phyloP scores from a whole-genome alignment of 2,797 vertebrate species.

The Ptychobarbus kaznakovi region DNA sequence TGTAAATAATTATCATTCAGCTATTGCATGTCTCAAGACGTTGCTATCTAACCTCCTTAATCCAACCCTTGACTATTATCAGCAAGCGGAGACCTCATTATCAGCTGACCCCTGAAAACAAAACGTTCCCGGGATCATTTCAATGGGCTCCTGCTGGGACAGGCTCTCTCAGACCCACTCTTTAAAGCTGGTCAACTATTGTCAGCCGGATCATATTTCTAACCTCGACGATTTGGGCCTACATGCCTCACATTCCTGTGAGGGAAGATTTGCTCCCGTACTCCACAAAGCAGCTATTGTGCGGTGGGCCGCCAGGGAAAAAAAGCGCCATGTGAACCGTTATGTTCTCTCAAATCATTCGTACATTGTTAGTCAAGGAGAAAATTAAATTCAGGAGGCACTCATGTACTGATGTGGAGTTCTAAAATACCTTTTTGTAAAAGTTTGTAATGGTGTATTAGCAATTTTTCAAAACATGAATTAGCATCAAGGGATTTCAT shows the following conservation, averaged over 20 bases:
- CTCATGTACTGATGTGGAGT: background rate
- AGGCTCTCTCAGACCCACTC: slow-evolving; percentile 8
- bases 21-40: background rate
- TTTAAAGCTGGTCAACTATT: slow-evolving; percentile 66
- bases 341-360: slow-evolving; percentile 62
- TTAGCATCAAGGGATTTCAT: background rate
- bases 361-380: slow-evolving; percentile 64
- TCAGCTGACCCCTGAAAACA: slow-evolving; percentile 41
- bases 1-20: background rate
- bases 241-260: slow-evolving; percentile 79
- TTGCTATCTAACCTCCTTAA: slow-evolving; percentile 29
- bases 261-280: slow-evolving; percentile 74
- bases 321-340: slow-evolving; percentile 49
- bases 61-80: slow-evolving; percentile 24
- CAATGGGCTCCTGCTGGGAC: slow-evolving; percentile 26
- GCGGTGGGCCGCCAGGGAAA: background rate
- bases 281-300: slow-evolving; percentile 78
- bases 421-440: background rate
- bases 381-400: slow-evolving; percentile 62
- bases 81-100: slow-evolving; percentile 37
- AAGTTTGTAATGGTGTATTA: background rate
- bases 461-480: background rate
- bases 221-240: slow-evolving; percentile 72
- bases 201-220: slow-evolving; percentile 73
- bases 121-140: slow-evolving; percentile 19